These are phyloP conservation scores for Distichodus sexfasciatus DNA, from an alignment of 2,797 vertebrate species.

Conservation along the genomic window DNA sequence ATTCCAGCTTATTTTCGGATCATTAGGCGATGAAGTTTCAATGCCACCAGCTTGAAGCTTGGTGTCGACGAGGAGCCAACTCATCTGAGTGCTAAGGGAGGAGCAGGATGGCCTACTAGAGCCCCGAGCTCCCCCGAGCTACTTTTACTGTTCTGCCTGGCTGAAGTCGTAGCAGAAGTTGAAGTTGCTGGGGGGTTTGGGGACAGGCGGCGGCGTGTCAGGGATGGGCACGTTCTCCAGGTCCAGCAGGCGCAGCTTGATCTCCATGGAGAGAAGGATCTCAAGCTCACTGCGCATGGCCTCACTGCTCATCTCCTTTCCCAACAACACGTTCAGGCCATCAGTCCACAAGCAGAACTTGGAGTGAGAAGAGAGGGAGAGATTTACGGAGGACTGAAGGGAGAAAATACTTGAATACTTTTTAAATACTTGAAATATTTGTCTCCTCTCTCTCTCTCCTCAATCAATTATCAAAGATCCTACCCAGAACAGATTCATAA, in stretches of 20 bases:
- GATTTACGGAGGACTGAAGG: neutral
- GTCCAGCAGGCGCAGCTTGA: slow-evolving; percentile 93
- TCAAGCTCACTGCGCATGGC: slow-evolving; percentile 90
- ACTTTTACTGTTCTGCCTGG: slow-evolving; percentile 84
- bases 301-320: slow-evolving; percentile 89
- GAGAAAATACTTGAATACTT: neutral
- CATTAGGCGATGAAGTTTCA: neutral
- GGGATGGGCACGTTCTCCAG: slow-evolving; percentile 94
- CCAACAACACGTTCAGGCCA: slow-evolving; percentile 87
- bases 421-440: neutral
- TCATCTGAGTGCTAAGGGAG: neutral
- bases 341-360: slow-evolving; percentile 97
- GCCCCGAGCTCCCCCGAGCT: no score
- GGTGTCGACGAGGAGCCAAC: neutral
- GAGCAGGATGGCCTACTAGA: no score
- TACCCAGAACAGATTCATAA: neutral
- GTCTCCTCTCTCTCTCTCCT: neutral
- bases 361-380: neutral
- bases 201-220: slow-evolving; percentile 81
- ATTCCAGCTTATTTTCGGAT: neutral
- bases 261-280: slow-evolving; percentile 94
- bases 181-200: slow-evolving; percentile 90
- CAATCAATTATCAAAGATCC: neutral
- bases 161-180: slow-evolving; percentile 97
- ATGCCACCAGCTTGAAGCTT: neutral